Evolutionary conservation across 2,888 invertebrate genomes (phyloP).

Genomic region (Epinotia ramella): DNA sequence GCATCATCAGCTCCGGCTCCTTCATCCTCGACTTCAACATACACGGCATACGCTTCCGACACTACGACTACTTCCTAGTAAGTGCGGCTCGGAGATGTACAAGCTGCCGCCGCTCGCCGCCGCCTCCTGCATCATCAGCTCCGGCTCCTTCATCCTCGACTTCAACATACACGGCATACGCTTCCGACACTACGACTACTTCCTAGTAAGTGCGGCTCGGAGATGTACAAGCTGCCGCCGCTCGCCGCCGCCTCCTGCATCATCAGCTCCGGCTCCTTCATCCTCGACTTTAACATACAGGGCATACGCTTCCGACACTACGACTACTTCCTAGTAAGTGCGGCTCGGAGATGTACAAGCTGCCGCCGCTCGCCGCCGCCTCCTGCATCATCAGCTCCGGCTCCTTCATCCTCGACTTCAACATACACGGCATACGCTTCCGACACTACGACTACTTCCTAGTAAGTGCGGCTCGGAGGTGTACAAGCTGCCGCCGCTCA

Average conservation of each 20-base stretch:
- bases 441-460: slow-evolving; percentile 75
- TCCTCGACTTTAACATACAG: slow-evolving; percentile 79
- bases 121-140: slow-evolving; percentile 76
- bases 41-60: slow-evolving; percentile 76
- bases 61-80: slow-evolving; percentile 75
- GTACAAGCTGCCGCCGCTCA: slow-evolving; percentile 77
- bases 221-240: slow-evolving; percentile 77
- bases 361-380: slow-evolving; percentile 75
- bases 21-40: slow-evolving; percentile 80
- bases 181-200: slow-evolving; percentile 73
- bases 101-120: slow-evolving; percentile 78
- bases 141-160: slow-evolving; percentile 78
- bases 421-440: slow-evolving; percentile 77
- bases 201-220: slow-evolving; percentile 63
- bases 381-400: slow-evolving; percentile 80
- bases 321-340: slow-evolving; percentile 72
- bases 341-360: slow-evolving; percentile 67
- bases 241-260: slow-evolving; percentile 77
- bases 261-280: slow-evolving; percentile 78
- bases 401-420: slow-evolving; percentile 79
- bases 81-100: slow-evolving; percentile 62
- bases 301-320: slow-evolving; percentile 75
- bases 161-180: slow-evolving; percentile 80
- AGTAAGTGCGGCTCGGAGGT: slow-evolving; percentile 61
- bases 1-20: slow-evolving; percentile 78